These are phyloP conservation scores for Gymnopithys bicolor DNA, from an alignment of 2,797 vertebrate species.

Conservation along the genomic window DNA sequence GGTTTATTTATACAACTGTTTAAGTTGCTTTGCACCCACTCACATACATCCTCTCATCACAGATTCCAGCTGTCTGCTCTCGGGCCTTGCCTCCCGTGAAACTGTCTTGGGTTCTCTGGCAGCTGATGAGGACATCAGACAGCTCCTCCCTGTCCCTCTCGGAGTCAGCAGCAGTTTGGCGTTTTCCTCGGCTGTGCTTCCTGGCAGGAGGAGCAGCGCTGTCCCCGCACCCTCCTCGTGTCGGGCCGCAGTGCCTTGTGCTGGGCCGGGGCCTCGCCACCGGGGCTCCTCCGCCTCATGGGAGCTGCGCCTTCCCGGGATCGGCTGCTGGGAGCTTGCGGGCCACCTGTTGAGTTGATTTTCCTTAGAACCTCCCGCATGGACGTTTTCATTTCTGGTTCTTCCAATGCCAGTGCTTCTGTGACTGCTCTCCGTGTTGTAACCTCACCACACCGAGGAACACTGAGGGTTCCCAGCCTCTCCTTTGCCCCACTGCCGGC, in stretches of 20 bases:
- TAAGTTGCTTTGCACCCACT: background rate
- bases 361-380: background rate
- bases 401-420: background rate
- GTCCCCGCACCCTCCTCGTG: too few species aligned
- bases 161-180: background rate
- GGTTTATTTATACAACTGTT: background rate
- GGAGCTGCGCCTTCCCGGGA: background rate
- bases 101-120: background rate
- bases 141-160: background rate
- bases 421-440: background rate
- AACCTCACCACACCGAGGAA: background rate
- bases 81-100: background rate
- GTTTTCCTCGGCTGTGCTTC: background rate
- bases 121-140: too few species aligned
- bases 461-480: background rate
- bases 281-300: background rate
- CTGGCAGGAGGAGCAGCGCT: background rate
- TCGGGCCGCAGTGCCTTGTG: fast-evolving
- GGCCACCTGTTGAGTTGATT: background rate
- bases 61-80: background rate
- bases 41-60: background rate
- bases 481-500: background rate
- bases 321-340: fast-evolving
- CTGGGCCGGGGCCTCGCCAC: background rate
- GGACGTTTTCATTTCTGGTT: background rate